phyloP scores from a whole-genome alignment of 2,888 invertebrate genomes.

The Papilio gigon region DNA sequence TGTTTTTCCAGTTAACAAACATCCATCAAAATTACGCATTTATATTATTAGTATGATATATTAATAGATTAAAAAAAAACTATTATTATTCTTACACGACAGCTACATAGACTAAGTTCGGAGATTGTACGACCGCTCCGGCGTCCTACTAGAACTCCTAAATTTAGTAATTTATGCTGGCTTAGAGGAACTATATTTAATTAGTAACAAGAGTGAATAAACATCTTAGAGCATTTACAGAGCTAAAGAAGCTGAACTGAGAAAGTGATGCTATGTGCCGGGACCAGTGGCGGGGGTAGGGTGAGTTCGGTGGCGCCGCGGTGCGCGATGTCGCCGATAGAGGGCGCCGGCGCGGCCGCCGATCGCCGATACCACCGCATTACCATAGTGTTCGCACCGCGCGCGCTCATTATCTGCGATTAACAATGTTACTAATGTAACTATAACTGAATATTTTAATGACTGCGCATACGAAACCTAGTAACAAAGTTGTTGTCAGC shows the following conservation, averaged over 20 bases:
- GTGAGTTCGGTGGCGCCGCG: slow-evolving; percentile 58
- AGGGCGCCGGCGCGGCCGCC: slow-evolving; percentile 62
- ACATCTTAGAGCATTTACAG: background rate
- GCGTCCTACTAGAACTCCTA: no score
- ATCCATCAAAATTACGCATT: no score
- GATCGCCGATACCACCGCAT: slow-evolving; percentile 66
- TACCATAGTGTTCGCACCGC: slow-evolving; percentile 72
- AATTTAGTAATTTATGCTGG: background rate
- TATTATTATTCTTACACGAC: no score
- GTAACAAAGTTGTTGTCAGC: background rate
- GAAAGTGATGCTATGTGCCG: background rate
- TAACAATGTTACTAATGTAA: slow-evolving; percentile 60
- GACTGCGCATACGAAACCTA: background rate
- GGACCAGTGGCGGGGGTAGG: slow-evolving; percentile 22
- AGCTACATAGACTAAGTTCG: no score
- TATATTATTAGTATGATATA: no score
- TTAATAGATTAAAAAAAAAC: no score
- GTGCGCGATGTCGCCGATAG: slow-evolving; percentile 68
- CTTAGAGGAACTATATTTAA: background rate
- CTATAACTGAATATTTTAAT: slow-evolving; percentile 40
- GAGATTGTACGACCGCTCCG: no score
- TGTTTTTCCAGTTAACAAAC: no score
- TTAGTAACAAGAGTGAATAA: background rate
- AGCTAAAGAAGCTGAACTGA: slow-evolving; percentile 7
- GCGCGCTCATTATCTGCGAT: slow-evolving; percentile 60